phyloP scores from a whole-genome alignment of 2,888 invertebrate genomes.

The Sinopyrophorus schimmeli region DNA sequence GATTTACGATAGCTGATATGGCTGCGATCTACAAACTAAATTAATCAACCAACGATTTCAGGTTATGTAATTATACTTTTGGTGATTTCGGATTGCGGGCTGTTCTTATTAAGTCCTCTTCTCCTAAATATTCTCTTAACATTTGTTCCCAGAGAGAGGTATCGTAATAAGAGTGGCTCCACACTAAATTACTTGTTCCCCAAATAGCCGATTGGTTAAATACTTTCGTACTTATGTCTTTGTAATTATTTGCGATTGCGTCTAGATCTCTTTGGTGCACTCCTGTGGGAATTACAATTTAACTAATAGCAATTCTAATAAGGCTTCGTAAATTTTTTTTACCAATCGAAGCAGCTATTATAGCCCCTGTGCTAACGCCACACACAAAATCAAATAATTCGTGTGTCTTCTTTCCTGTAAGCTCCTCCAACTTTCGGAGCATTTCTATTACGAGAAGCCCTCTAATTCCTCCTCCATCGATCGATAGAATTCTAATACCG shows the following conservation, averaged over 20 bases:
- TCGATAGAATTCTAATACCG: slow-evolving; percentile 79
- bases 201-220: slow-evolving; percentile 67
- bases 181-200: slow-evolving; percentile 78
- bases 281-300: slow-evolving; percentile 49
- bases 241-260: slow-evolving; percentile 64
- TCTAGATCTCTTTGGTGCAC: slow-evolving; percentile 62
- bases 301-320: background rate
- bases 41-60: slow-evolving; percentile 37
- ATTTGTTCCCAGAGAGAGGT: slow-evolving; percentile 80
- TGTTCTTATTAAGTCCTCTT: slow-evolving; percentile 64
- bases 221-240: slow-evolving; percentile 63
- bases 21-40: slow-evolving; percentile 65
- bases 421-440: slow-evolving; percentile 73
- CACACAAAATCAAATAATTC: slow-evolving; percentile 87
- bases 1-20: slow-evolving; percentile 79
- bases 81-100: slow-evolving; percentile 60
- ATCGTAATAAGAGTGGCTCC: slow-evolving; percentile 88
- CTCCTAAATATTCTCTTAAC: slow-evolving; percentile 67
- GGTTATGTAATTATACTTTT: slow-evolving; percentile 3
- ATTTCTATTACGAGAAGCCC: slow-evolving; percentile 87
- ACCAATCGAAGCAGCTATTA: slow-evolving; percentile 75
- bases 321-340: slow-evolving; percentile 35
- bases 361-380: slow-evolving; percentile 84
- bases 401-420: slow-evolving; percentile 68
- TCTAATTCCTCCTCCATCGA: slow-evolving; percentile 90